A percentile compares a stretch with the other conserved stretches of the same genome.
Evolutionary conservation across 2,888 invertebrate species (phyloP).

Genomic region (Lithodes maja): DNA sequence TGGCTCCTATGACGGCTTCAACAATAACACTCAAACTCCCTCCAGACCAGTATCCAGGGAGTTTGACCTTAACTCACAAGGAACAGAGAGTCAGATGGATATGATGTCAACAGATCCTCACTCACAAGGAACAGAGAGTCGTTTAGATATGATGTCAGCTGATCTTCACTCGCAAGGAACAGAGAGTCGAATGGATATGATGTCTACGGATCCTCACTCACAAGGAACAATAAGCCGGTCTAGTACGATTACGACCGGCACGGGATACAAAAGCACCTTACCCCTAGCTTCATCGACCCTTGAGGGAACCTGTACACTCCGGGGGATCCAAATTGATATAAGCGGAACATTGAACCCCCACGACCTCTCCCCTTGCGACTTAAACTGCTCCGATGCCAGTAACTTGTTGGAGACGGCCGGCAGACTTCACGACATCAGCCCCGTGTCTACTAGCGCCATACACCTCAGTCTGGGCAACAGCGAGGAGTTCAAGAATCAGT

Average conservation of each 20-base stretch:
- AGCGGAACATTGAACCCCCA: neutral
- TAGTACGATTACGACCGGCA: neutral
- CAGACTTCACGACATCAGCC: conserved; percentile 27
- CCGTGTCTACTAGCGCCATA: conserved; percentile 37
- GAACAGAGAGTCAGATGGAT: neutral
- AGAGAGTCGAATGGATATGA: neutral
- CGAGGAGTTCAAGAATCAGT: conserved; percentile 13
- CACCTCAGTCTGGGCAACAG: conserved; percentile 14
- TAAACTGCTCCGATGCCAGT: neutral
- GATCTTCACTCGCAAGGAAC: neutral
- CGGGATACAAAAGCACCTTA: neutral
- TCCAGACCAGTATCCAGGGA: neutral
- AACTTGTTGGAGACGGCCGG: neutral
- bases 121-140: neutral
- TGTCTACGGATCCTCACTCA: neutral
- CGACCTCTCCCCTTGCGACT: neutral
- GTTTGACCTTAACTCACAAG: neutral
- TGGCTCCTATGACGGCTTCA: neutral
- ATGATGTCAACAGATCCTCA: neutral
- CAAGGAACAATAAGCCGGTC: neutral
- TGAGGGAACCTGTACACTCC: neutral
- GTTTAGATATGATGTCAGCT: neutral
- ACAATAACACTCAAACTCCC: conserved; percentile 11
- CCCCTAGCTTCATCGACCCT: neutral
- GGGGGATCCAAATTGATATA: conserved; percentile 3